A percentile compares a stretch with the other conserved stretches of the same genome.
Conservation (phyloP, 1,140 invertebrate genomes). For the Caerostris extrusa region DNA sequence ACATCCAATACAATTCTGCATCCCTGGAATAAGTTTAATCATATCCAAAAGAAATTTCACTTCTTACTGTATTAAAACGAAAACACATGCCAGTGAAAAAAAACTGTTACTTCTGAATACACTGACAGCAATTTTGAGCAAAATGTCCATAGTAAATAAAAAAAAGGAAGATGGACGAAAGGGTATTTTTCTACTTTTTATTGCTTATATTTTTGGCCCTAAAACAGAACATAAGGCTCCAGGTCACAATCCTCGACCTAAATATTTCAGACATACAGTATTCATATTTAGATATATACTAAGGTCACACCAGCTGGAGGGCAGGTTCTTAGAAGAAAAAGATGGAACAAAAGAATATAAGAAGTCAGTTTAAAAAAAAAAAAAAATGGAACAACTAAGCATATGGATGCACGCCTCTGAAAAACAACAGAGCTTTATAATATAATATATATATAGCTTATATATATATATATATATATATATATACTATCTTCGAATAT, state of each 20-base stretch:
- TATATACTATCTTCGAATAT: not conserved
- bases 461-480: constrained; percentile 3
- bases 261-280: constrained; percentile 24
- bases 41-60: not conserved
- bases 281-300: constrained; percentile 26
- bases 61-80: not conserved
- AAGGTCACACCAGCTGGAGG: constrained; percentile 42
- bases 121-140: not conserved
- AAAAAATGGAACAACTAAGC: not conserved
- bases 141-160: not conserved
- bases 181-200: not conserved
- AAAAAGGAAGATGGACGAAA: not conserved
- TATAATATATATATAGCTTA: no score
- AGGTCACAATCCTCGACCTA: constrained; percentile 18
- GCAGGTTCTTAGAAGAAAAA: not conserved
- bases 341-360: not conserved
- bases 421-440: not conserved
- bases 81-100: not conserved
- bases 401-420: not conserved
- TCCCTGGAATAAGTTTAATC: not conserved
- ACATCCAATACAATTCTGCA: not conserved
- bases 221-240: not conserved
- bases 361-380: not conserved
- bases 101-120: not conserved
- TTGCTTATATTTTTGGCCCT: not conserved